Percentiles rank a stretch among this genome's conserved stretches.
phyloP scores from a whole-genome alignment of 2,113 vertebrate species.

The Terrapene triunguis region DNA sequence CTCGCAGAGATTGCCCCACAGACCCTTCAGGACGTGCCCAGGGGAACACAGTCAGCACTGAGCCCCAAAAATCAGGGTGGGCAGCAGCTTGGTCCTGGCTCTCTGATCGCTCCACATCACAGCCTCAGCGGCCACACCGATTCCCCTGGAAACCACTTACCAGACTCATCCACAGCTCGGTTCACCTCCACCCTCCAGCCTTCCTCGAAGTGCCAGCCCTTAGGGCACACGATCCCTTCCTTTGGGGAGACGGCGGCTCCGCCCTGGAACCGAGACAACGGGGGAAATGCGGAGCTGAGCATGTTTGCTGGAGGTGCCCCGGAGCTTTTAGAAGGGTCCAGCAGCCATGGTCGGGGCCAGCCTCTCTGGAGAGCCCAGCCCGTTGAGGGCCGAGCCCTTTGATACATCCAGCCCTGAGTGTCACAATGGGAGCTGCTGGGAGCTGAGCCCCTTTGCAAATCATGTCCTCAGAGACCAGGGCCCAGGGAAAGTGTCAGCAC shows the following conservation, averaged over 20 bases:
- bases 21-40: not conserved
- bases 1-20: not conserved
- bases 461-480: too few relatives aligned
- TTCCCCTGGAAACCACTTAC: slow-evolving; percentile 26
- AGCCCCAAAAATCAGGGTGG: not conserved
- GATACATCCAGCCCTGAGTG: too few relatives aligned
- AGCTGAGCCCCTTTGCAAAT: too few relatives aligned
- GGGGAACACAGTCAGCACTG: not conserved
- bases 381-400: fast-evolving
- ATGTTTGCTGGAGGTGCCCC: not conserved
- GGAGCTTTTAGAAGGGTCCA: not conserved
- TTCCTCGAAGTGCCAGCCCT: slow-evolving; percentile 67
- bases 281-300: not conserved
- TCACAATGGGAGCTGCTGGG: not conserved
- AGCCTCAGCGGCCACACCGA: not conserved
- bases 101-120: not conserved
- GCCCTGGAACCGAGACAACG: not conserved
- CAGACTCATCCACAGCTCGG: slow-evolving; percentile 62
- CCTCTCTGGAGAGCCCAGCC: not conserved
- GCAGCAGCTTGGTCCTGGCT: not conserved
- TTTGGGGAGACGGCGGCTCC: slow-evolving; percentile 26
- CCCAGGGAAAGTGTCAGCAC: too few relatives aligned
- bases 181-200: slow-evolving; percentile 73
- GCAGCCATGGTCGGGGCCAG: too few relatives aligned
- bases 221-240: slow-evolving; percentile 71